Evolutionary conservation across 2,797 vertebrate genomes (phyloP), one percentile per base, ranked within the genome.

Genomic region (Enteromius treurensis): DNA sequence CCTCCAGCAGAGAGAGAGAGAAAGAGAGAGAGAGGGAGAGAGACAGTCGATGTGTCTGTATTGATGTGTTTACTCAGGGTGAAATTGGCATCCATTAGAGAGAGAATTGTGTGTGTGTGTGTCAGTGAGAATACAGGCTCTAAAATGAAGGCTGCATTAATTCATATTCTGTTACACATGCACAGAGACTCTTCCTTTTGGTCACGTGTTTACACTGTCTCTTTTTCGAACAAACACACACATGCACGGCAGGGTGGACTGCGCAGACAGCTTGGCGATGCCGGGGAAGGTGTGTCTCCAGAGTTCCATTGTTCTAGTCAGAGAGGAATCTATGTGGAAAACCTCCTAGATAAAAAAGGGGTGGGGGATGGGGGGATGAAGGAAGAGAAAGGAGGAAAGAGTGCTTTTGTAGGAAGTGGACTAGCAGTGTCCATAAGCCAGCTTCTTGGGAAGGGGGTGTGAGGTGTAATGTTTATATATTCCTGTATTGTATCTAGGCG

Each of bases 11-110:
- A 71, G 85, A 69, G 70, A 45, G 80, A 60, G 71, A 23, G 64
- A 49, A 70, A 64, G 80, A 80, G 83, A 55, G 83, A 47, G 45
- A 76, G 37, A 42, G 81, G 75, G 69, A 55, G 81, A 74, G 79
- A 68, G 70, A 71, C 74, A 51, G 82, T 86, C 73, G 68, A 86
- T 88, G 74, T 86, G 75, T 88, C 82, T 86, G 80, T 88, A 87
- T 84, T 87, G 82, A 88, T 90, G 85, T 88, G 86, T 88, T 90
- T 88, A 85, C 85, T 87, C 80, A 67, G 84, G 88, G 69, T 87
- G 77, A 90, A 88, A 89, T 86, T 88, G 86, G 86, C 86, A 87
- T 89, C 79, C 82, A 83, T 83, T 83, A 82, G 83, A 79, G 40
- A 77, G 77, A 84, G 74, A 60, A 69, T 80, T 74, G 55, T 58